Conservation (phyloP, 2,888 invertebrate species). For the Chesias legatella region DNA sequence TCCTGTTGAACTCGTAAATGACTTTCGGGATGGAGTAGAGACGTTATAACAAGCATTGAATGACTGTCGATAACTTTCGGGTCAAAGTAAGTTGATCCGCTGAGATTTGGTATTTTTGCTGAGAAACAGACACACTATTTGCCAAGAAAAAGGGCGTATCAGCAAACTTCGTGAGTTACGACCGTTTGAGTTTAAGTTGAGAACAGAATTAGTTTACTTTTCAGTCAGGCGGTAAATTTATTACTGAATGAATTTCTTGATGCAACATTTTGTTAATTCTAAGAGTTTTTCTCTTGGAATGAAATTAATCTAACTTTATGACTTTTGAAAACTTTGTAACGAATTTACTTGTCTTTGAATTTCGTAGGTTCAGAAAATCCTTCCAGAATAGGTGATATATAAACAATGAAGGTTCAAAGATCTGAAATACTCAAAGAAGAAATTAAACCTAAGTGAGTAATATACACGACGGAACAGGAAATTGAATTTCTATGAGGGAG, state of each 20-base stretch:
- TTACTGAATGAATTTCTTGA: not conserved
- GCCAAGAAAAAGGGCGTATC: constrained; percentile 14
- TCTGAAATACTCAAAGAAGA: too few species aligned
- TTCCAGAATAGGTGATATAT: too few species aligned
- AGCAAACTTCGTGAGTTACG: constrained; percentile 20
- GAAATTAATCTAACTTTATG: constrained; percentile 49
- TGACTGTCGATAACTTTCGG: constrained; percentile 26
- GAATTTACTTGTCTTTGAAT: too few species aligned
- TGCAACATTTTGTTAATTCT: not conserved
- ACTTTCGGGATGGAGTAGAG: constrained; percentile 15
- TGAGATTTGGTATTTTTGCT: constrained; percentile 21
- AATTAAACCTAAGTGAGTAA: too few species aligned
- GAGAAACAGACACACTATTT: constrained; percentile 18
- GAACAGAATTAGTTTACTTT: constrained; percentile 11
- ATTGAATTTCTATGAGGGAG: constrained; percentile 7
- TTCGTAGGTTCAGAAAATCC: too few species aligned
- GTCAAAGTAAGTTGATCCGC: constrained; percentile 25
- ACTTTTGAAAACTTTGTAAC: constrained; percentile 40
- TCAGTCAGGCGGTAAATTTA: constrained; percentile 4
- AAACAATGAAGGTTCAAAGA: too few species aligned
- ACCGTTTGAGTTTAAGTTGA: constrained; percentile 17
- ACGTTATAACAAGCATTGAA: constrained; percentile 27
- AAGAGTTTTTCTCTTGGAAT: constrained; percentile 14
- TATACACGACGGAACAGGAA: not conserved
- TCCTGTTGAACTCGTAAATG: constrained; percentile 10